A percentile compares a stretch with the other conserved stretches of the same genome.
phyloP scores from a whole-genome alignment of 2,113 vertebrate species.

The Scomber japonicus region DNA sequence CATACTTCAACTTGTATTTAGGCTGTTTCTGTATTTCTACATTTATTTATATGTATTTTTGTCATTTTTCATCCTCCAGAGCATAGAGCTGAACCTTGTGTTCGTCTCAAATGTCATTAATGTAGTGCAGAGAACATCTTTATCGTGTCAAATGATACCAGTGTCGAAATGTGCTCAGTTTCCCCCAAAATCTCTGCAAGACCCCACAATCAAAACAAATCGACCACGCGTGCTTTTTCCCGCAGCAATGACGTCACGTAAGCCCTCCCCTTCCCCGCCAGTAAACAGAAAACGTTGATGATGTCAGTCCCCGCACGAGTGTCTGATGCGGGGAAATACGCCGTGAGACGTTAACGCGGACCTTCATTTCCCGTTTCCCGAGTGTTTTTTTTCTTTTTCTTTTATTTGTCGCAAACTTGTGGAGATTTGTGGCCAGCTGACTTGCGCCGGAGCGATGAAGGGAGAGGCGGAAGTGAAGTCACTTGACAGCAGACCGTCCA shows the following conservation, averaged over 20 bases:
- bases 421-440: conserved; percentile 45
- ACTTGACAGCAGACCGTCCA: conserved; percentile 86
- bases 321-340: background rate
- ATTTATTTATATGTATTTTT: too few relatives aligned
- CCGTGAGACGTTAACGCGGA: background rate
- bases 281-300: conserved; percentile 68
- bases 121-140: too few relatives aligned
- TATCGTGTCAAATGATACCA: too few relatives aligned
- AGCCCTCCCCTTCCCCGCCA: conserved; percentile 58
- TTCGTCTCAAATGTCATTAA: too few relatives aligned
- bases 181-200: conserved; percentile 22
- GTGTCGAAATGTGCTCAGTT: too few relatives aligned
- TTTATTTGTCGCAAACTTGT: background rate
- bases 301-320: conserved; percentile 49
- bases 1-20: too few relatives aligned
- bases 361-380: background rate
- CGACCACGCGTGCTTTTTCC: conserved; percentile 85
- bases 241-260: conserved; percentile 84
- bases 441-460: conserved; percentile 75
- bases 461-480: conserved; percentile 88
- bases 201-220: conserved; percentile 86
- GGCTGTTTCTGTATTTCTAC: too few relatives aligned
- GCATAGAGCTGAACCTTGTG: too few relatives aligned
- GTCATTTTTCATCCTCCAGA: too few relatives aligned
- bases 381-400: background rate